Conservation (phyloP, 2,888 invertebrate species). For the Hedychridium roseum region DNA sequence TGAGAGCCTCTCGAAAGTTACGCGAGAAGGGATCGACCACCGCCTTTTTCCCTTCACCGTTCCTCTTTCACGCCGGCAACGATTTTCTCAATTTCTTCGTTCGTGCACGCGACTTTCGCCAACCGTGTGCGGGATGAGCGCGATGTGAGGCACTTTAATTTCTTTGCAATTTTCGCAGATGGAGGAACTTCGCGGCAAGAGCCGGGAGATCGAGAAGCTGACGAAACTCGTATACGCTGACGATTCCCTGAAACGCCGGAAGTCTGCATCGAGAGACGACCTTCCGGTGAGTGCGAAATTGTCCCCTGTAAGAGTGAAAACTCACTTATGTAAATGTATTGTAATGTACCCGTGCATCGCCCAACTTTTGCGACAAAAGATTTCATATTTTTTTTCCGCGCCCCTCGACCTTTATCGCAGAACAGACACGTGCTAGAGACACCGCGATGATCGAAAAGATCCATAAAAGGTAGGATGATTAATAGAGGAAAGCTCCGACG, state of each 20-base stretch:
- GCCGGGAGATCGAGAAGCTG: constrained; percentile 48
- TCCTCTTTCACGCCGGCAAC: not conserved
- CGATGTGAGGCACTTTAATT: not conserved
- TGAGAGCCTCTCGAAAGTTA: constrained; percentile 31
- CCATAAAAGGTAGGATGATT: too few species aligned
- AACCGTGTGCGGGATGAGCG: too few species aligned
- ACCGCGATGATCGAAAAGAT: too few species aligned
- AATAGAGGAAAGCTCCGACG: too few species aligned
- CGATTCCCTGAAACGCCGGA: constrained; percentile 36
- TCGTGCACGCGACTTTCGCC: not conserved
- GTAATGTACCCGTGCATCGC: too few species aligned
- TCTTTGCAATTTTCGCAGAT: constrained; percentile 37
- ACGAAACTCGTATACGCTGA: constrained; percentile 41
- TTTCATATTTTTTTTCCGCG: too few species aligned
- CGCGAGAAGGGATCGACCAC: constrained; percentile 24
- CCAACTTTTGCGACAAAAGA: too few species aligned
- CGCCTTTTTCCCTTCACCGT: constrained; percentile 17
- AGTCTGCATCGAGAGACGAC: constrained; percentile 30
- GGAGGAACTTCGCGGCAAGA: constrained; percentile 51
- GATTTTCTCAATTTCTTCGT: not conserved
- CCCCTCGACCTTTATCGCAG: too few species aligned
- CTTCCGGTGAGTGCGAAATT: constrained; percentile 35
- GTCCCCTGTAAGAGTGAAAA: not conserved
- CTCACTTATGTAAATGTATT: too few species aligned
- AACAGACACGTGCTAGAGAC: too few species aligned